phyloP scores from a whole-genome alignment of 2,888 invertebrate genomes.

The Agonopterix subpropinquella region DNA sequence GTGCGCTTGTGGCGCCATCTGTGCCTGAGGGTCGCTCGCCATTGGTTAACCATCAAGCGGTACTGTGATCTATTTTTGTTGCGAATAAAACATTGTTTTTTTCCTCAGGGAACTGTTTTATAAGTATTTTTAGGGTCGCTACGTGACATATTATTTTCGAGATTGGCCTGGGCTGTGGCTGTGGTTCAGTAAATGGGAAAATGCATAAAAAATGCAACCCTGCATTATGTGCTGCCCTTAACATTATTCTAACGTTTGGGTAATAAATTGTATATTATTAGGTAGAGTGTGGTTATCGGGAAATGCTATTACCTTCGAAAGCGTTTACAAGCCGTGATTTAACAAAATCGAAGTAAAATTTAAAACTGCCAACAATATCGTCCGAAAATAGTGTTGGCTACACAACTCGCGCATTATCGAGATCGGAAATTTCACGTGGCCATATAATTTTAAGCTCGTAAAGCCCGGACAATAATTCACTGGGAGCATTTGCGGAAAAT shows the following conservation, averaged over 20 bases:
- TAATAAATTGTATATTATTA: slow-evolving; percentile 8
- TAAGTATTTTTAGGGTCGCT: slow-evolving; percentile 63
- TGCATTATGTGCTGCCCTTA: slow-evolving; percentile 10
- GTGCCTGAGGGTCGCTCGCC: slow-evolving; percentile 63
- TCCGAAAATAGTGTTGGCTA: slow-evolving; percentile 58
- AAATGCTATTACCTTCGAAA: background rate
- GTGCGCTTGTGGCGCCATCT: slow-evolving; percentile 69
- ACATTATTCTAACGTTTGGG: background rate
- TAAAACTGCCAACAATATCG: slow-evolving; percentile 19
- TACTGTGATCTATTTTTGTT: slow-evolving; percentile 72
- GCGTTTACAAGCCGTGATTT: slow-evolving; percentile 13
- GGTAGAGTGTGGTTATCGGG: background rate
- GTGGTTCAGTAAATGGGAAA: slow-evolving; percentile 39
- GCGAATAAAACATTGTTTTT: slow-evolving; percentile 66
- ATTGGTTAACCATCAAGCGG: slow-evolving; percentile 73
- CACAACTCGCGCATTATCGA: slow-evolving; percentile 60
- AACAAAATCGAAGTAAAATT: slow-evolving; percentile 20
- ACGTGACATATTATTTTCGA: slow-evolving; percentile 60
- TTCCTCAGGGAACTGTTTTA: slow-evolving; percentile 53
- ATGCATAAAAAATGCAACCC: slow-evolving; percentile 48
- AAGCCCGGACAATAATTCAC: slow-evolving; percentile 71
- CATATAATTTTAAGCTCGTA: slow-evolving; percentile 76
- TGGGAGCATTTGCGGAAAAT: slow-evolving; percentile 75
- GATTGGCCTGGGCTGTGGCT: slow-evolving; percentile 33
- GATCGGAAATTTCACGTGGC: slow-evolving; percentile 73